Base-by-base conservation (phyloP, 2,888 invertebrate species). In the Didymodactylos carnosus region DNA sequence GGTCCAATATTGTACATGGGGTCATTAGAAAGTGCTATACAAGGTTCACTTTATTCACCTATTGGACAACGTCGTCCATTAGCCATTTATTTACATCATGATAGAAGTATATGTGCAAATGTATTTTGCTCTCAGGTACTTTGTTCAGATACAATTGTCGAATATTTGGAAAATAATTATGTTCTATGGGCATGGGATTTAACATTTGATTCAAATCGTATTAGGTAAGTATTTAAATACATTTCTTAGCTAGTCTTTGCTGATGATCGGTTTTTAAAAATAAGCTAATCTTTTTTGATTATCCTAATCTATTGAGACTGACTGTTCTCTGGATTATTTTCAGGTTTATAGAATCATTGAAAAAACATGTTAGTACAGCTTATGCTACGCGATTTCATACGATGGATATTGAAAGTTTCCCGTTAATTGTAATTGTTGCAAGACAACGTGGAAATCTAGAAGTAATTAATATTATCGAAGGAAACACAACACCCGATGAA, bases 121-220 rank as follows among this genome's bases (percentile, higher is more conserved):
- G 94, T 97, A 77, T 98, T 97, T 87, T 94, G 95, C 85, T 92
- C 93, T 75, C 92, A 93, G 83, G 87, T 94, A 76, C 86, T 97
- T 78, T 93, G 94, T 82, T 90, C 90, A 79, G 93, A 94, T 81
- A 90, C 91, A 25, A 90, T 95, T 72, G 88, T 93, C 80, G 90
- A 92, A 81, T 90, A 91, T 76, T 87, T 98, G 70, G 88, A 90
- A 74, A 89, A 88, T 75, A 92, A 94, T 86, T 97, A 93, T 84
- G 86, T 95, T 69, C 87, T 93, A 3, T 97, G 94, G 88, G 94
- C 94, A 75, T 98, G 97, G 97, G 97, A 97, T 84, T 87, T 95
- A 78, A 93, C 95, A 14, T 23, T n/a, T 19, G 53, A 41, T 77
- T 88, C 89, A 78, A 95, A 95, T 83, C 89, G 89, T 82, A 87